These are phyloP conservation scores for Geococcyx californianus DNA, from an alignment of 2,113 vertebrate species.

Conservation along the genomic window DNA sequence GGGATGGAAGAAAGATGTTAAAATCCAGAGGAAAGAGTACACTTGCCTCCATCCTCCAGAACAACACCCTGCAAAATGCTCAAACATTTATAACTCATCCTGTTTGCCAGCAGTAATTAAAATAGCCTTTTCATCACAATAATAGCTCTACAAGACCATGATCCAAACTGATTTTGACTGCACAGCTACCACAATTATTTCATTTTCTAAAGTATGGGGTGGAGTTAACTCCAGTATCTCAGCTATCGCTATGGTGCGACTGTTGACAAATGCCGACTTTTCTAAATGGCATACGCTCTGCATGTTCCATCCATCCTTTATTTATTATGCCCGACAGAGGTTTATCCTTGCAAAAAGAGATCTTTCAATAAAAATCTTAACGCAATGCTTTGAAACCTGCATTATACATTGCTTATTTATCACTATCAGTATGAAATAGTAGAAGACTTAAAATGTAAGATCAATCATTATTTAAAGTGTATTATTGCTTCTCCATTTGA, in stretches of 20 bases:
- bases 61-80: background rate
- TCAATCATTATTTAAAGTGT: constrained; percentile 50
- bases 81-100: background rate
- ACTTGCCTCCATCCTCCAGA: background rate
- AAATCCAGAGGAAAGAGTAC: background rate
- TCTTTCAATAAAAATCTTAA: constrained; percentile 8
- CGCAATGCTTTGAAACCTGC: background rate
- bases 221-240: background rate
- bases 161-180: constrained; percentile 16
- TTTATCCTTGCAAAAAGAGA: constrained; percentile 44
- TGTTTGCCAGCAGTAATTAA: background rate
- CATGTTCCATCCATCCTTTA: background rate
- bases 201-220: constrained; percentile 17
- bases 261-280: constrained; percentile 32
- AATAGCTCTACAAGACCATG: background rate
- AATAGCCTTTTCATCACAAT: constrained; percentile 1
- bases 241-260: background rate
- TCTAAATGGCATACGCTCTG: background rate
- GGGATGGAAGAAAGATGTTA: background rate
- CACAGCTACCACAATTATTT: background rate
- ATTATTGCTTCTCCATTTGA: constrained; percentile 52
- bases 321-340: constrained; percentile 29
- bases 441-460: background rate
- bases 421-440: background rate
- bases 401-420: constrained; percentile 24